Evolutionary conservation across 2,113 vertebrate genomes (phyloP).

Genomic region (Menidia beryllina): DNA sequence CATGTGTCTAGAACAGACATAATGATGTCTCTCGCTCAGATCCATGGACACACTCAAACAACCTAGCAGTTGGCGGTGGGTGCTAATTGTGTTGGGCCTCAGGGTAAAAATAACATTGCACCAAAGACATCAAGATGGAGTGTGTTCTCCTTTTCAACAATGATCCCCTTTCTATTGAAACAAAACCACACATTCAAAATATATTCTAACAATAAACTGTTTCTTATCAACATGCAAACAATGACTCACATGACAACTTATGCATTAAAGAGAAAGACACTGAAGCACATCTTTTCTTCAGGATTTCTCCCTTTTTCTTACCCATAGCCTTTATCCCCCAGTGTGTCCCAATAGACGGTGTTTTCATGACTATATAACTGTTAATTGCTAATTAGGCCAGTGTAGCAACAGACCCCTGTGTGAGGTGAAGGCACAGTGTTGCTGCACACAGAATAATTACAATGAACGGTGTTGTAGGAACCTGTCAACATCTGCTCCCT

Average conservation of each 20-base stretch:
- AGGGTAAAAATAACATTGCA: slow-evolving; percentile 73
- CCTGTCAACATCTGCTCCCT: slow-evolving; percentile 64
- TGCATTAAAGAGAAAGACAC: background rate
- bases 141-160: slow-evolving; percentile 45
- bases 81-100: slow-evolving; percentile 79
- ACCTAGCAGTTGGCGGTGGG: slow-evolving; percentile 61
- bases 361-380: slow-evolving; percentile 69
- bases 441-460: slow-evolving; percentile 74
- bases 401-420: slow-evolving; percentile 66
- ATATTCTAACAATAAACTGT: background rate
- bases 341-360: slow-evolving; percentile 52
- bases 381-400: slow-evolving; percentile 77
- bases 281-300: slow-evolving; percentile 16
- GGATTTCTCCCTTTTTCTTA: slow-evolving; percentile 24
- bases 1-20: slow-evolving; percentile 46
- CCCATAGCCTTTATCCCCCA: slow-evolving; percentile 28
- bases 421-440: slow-evolving; percentile 68
- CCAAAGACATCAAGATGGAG: slow-evolving; percentile 50
- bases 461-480: slow-evolving; percentile 59
- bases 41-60: slow-evolving; percentile 23
- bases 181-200: slow-evolving; percentile 42
- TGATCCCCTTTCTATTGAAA: slow-evolving; percentile 16
- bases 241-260: background rate
- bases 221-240: background rate
- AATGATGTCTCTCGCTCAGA: slow-evolving; percentile 21